Conservation (phyloP, 2,888 invertebrate species). For the Drosophila ezoana region DNA sequence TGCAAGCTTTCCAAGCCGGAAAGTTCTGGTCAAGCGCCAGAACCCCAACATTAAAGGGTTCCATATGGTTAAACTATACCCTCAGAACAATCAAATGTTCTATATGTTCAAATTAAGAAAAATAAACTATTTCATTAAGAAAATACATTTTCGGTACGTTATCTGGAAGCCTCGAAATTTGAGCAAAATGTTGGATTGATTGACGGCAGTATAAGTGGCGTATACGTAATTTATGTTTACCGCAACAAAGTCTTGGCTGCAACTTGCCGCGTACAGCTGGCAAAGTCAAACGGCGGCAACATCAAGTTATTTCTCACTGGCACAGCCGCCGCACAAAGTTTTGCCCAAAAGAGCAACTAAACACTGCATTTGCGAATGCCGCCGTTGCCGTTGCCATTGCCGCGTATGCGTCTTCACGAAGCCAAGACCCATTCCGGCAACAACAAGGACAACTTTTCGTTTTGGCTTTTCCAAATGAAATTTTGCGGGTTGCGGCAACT, state of each 20-base stretch:
- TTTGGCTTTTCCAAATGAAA: slow-evolving; percentile 65
- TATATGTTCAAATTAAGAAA: too few relatives aligned
- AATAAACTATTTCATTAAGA: too few relatives aligned
- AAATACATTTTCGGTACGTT: not conserved
- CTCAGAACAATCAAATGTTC: too few relatives aligned
- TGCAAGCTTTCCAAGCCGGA: too few relatives aligned
- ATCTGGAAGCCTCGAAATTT: not conserved
- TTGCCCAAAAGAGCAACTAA: slow-evolving; percentile 25
- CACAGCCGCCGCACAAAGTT: slow-evolving; percentile 24
- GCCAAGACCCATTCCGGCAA: slow-evolving; percentile 35
- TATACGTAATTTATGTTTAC: slow-evolving; percentile 44
- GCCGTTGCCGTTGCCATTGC: not conserved
- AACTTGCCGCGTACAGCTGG: not conserved
- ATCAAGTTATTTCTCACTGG: slow-evolving; percentile 28
- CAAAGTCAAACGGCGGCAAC: slow-evolving; percentile 14
- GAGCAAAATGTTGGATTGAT: slow-evolving; percentile 31
- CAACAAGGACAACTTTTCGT: slow-evolving; percentile 52
- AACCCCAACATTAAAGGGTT: too few relatives aligned
- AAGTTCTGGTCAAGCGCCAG: too few relatives aligned
- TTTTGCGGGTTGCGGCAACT: slow-evolving; percentile 60
- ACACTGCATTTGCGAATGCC: slow-evolving; percentile 23
- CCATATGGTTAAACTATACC: too few relatives aligned
- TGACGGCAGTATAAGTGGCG: slow-evolving; percentile 21
- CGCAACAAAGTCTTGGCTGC: slow-evolving; percentile 25
- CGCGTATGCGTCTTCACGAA: slow-evolving; percentile 24